Evolutionary conservation across 2,888 invertebrate genomes (phyloP).

Genomic region (Andrena minutula): DNA sequence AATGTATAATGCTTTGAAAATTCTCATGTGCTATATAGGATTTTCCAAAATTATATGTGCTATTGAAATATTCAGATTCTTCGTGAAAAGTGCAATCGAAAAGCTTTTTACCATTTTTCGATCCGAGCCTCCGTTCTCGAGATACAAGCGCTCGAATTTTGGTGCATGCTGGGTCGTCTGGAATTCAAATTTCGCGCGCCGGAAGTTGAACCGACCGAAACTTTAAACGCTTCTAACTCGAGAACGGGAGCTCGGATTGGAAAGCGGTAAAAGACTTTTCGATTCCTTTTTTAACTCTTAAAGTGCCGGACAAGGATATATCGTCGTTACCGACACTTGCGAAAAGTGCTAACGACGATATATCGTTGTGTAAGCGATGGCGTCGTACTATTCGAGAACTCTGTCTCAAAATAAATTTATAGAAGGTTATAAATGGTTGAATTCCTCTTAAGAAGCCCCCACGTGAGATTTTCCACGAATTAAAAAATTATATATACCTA

Average conservation of each 20-base stretch:
- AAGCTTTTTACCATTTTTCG: not conserved
- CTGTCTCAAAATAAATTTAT: not conserved
- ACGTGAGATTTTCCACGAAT: not conserved
- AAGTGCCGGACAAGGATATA: slow-evolving; percentile 36
- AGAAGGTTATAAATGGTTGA: not conserved
- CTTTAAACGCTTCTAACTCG: too few relatives aligned
- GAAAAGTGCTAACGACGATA: slow-evolving; percentile 45
- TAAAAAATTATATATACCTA: too few relatives aligned
- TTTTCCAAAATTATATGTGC: too few relatives aligned
- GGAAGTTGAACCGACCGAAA: not conserved
- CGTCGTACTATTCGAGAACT: not conserved
- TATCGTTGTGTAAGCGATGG: not conserved
- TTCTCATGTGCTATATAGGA: too few relatives aligned
- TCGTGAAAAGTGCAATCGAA: not conserved
- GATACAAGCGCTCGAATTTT: not conserved
- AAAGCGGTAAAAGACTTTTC: too few relatives aligned
- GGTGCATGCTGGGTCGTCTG: not conserved
- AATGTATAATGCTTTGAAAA: too few relatives aligned
- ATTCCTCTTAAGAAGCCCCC: not conserved
- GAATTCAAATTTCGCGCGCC: not conserved
- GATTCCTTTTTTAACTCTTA: slow-evolving; percentile 12
- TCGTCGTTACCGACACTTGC: slow-evolving; percentile 41
- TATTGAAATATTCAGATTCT: not conserved
- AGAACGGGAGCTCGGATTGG: too few relatives aligned
- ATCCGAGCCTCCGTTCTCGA: not conserved